Base-by-base conservation (phyloP, 1,140 invertebrate genomes). In the Saccostrea cuccullata region DNA sequence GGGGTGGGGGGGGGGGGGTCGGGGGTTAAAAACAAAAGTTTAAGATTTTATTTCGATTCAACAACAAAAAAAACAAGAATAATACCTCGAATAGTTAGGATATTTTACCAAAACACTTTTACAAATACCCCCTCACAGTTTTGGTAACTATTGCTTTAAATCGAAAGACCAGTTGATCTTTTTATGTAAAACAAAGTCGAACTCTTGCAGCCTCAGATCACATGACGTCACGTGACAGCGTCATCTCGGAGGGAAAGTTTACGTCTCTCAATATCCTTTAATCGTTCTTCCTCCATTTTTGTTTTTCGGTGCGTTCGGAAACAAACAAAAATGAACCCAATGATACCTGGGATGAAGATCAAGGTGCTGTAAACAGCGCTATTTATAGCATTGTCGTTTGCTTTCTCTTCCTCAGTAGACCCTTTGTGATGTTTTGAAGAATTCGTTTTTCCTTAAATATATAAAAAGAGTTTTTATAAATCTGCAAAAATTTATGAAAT, bases 281-380 rank as follows among this genome's bases (percentile, higher is more conserved):
- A 26, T 13, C 30, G 70, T 77, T 77, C 13, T 77, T 77, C 9
- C 5, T 77, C 70, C 70, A 77, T 36, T 13, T 77, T 77, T 77
- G 70, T 36, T 77, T 77, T 77, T 3, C 70, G 23, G 15, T 77
- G 70, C 13, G 70, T 77, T 77, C 70, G 26, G 2, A 77, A 12
- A 77, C 70, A 77, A 30, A 77, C 70, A 77, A 77, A 77, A 36
- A 77, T 12, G 70, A 77, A 77, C 5, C 70, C 70, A 77, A 77
- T 77, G 26, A 77, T 77, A 12, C 70, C 70, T 30, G 70, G 70
- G 11, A 77, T 36, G 70, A 77, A 77, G 13, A 77, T 77, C 12
- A 77, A 6, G 2, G 26, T 12, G 15, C 70, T 77, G 9, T 77
- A 77, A 5, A 77, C 70, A 30, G 70, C 70, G 26, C 70, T 77